Conservation (phyloP, 2,888 invertebrate genomes). For the Rosalia funebris region DNA sequence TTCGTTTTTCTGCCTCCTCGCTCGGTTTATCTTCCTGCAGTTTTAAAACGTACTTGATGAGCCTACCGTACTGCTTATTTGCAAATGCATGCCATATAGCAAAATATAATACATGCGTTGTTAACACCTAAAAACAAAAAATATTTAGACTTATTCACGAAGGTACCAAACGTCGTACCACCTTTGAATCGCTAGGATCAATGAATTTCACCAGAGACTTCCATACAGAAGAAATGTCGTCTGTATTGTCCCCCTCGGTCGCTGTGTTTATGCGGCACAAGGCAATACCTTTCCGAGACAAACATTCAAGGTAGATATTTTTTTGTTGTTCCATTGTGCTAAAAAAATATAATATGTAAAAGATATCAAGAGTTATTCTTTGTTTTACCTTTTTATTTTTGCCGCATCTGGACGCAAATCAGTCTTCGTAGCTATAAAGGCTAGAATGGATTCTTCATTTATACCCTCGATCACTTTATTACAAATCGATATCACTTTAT, state of each 20-base stretch:
- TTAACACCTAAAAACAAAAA: conserved; percentile 44
- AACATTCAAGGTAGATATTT: conserved; percentile 80
- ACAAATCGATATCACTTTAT: conserved; percentile 72
- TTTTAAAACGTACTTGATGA: conserved; percentile 78
- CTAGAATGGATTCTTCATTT: conserved; percentile 81
- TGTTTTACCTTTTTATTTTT: conserved; percentile 80
- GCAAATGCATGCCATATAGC: conserved; percentile 85
- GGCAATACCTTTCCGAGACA: conserved; percentile 80
- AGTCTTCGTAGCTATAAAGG: conserved; percentile 85
- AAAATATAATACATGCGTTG: conserved; percentile 72
- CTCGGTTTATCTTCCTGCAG: conserved; percentile 84
- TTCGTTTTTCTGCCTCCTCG: conserved; percentile 77
- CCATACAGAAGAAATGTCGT: conserved; percentile 72
- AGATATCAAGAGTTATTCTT: conserved; percentile 57
- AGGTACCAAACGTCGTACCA: too few relatives aligned
- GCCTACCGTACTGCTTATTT: conserved; percentile 83
- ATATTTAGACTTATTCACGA: not conserved
- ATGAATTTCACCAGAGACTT: conserved; percentile 82
- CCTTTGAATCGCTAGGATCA: conserved; percentile 83
- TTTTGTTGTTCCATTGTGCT: conserved; percentile 84
- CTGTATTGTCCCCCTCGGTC: conserved; percentile 62
- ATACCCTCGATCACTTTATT: conserved; percentile 76
- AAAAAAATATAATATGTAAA: conserved; percentile 25
- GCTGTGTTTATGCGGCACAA: conserved; percentile 71
- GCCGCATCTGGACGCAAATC: conserved; percentile 85